A percentile compares a stretch with the other conserved stretches of the same genome.
Evolutionary conservation across 1,140 invertebrate genomes (phyloP).

Genomic region (Drosophila suzukii): DNA sequence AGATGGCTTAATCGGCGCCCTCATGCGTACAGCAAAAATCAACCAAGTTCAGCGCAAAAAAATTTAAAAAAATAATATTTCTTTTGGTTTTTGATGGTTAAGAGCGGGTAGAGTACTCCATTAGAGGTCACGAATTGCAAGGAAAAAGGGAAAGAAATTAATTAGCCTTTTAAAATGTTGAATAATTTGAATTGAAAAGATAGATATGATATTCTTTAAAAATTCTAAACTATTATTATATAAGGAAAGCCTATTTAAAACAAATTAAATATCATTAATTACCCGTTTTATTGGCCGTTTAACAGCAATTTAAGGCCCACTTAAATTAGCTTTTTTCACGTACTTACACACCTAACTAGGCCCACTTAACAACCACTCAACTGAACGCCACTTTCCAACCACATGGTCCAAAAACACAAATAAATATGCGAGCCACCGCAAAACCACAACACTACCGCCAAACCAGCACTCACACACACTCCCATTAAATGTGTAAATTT

Average conservation of each 20-base stretch:
- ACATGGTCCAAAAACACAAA: slow-evolving; percentile 46
- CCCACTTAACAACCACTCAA: slow-evolving; percentile 38
- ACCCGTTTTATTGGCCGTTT: background rate
- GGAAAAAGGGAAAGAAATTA: background rate
- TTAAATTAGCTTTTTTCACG: slow-evolving; percentile 12
- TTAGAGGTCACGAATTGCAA: slow-evolving; percentile 6
- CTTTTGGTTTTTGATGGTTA: slow-evolving; percentile 9
- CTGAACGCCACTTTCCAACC: slow-evolving; percentile 28
- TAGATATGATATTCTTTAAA: no score
- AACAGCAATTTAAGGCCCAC: background rate
- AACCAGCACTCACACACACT: slow-evolving; percentile 9
- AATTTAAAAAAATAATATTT: slow-evolving; percentile 30
- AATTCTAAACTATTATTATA: background rate
- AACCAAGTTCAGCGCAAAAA: slow-evolving; percentile 26
- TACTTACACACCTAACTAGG: slow-evolving; percentile 26
- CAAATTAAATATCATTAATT: background rate
- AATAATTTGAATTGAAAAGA: background rate
- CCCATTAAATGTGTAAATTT: slow-evolving; percentile 70
- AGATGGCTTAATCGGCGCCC: slow-evolving; percentile 63
- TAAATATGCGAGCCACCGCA: slow-evolving; percentile 33
- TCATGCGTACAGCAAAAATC: slow-evolving; percentile 74
- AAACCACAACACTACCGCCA: slow-evolving; percentile 46
- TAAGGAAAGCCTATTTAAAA: background rate
- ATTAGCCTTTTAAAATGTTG: background rate
- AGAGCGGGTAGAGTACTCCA: background rate